Base-by-base conservation (phyloP, 2,113 vertebrate species). In the Ammodramus savannarum region DNA sequence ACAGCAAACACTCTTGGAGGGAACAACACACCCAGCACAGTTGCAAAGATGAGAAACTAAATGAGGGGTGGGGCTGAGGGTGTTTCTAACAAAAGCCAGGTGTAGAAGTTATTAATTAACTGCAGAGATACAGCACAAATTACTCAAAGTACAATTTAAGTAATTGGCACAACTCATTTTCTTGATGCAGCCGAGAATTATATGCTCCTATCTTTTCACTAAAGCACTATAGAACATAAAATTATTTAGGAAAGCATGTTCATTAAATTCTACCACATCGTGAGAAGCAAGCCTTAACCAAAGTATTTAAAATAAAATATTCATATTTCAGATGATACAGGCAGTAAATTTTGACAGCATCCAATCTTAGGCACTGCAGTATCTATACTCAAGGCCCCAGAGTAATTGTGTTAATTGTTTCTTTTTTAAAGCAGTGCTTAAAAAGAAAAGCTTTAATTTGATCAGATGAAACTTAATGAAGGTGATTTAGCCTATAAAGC, bases 221-320 rank as follows among this genome's bases (percentile, higher is more conserved):
- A 67, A 87, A 72, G 86, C 48, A 84, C 71, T 75, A 93, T 87
- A 78, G 34, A 87, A 83, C 66, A 94, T 18, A 73, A 94, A 96
- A 95, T 68, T 94, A 85, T 85, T 95, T 81, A 52, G 78, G 31
- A 96, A 96, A 85, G 32, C 39, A 38, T 9, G 71, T 80, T 96
- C 87, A 85, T 94, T 96, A 90, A 93, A 95, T 93, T 96, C 89
- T 95, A 90, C 67, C 90, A 93, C 71, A 85, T 69, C 6, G 13
- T 84, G 87, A 93, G 69, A 87, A 51, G 27, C 39, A 84, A 46
- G 48, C 36, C 76, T 90, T 88, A 84, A 72, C 54, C 72, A 72
- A 92, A 91, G 88, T n/a, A 80, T 95, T 93, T 81, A 51, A 74
- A 96, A 95, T 87, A 90, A 91, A 97, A 96, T 87, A 96, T 96